A percentile compares a stretch with the other conserved stretches of the same genome.
These are phyloP conservation scores for Hyphantria cunea DNA, from an alignment of 1,140 invertebrate genomes.

Conservation along the genomic window DNA sequence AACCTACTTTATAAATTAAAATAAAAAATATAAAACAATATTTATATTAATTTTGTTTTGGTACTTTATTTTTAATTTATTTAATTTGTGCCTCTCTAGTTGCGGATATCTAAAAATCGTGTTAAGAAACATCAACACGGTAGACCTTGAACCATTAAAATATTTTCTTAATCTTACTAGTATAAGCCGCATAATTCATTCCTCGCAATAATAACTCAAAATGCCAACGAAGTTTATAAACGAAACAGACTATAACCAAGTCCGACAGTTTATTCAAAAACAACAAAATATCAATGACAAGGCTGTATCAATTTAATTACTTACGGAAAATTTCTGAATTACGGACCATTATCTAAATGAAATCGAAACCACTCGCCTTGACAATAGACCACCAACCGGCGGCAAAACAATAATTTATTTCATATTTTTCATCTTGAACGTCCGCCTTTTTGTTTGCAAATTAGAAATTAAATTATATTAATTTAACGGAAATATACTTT, in stretches of 20 bases:
- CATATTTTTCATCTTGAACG: slow-evolving; percentile 28
- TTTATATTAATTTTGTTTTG: no score
- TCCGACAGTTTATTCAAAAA: slow-evolving; percentile 31
- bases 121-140: no score
- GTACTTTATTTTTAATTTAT: no score
- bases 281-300: slow-evolving; percentile 46
- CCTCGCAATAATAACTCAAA: no score
- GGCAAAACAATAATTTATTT: slow-evolving; percentile 41
- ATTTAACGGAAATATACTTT: slow-evolving; percentile 27
- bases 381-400: slow-evolving; percentile 12
- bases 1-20: no score
- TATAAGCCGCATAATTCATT: no score
- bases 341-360: slow-evolving; percentile 66
- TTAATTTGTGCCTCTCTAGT: no score
- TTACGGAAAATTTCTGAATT: slow-evolving; percentile 53
- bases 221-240: not conserved
- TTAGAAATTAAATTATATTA: slow-evolving; percentile 31
- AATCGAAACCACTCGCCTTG: slow-evolving; percentile 39
- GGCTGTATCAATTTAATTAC: slow-evolving; percentile 62
- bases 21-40: no score
- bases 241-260: slow-evolving; percentile 17
- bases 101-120: no score
- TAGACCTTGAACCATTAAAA: no score
- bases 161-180: no score
- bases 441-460: slow-evolving; percentile 23